These are phyloP conservation scores for Hippoglossus stenolepis DNA, from an alignment of 2,113 vertebrate species.

Conservation along the genomic window DNA sequence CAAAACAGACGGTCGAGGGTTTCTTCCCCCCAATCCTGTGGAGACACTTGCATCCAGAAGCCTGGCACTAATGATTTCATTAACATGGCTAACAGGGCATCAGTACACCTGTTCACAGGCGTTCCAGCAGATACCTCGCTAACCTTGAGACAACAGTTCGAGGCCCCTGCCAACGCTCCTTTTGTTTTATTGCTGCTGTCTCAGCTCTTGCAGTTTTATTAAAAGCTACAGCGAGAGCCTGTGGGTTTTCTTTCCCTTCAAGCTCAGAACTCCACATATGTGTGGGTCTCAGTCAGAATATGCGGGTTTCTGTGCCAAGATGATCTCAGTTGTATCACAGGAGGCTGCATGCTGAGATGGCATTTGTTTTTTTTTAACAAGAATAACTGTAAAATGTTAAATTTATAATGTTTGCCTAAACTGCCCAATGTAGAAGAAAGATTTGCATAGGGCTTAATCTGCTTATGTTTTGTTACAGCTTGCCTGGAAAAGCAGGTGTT, in stretches of 20 bases:
- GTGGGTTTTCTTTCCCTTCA: conserved; percentile 6
- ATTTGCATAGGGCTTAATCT: conserved; percentile 1
- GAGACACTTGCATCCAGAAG: conserved; percentile 72
- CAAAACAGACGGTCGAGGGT: conserved; percentile 75
- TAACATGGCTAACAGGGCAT: conserved; percentile 79
- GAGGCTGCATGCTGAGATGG: not conserved
- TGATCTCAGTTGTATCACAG: conserved; percentile 9
- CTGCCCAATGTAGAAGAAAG: not conserved
- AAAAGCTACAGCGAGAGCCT: conserved; percentile 20
- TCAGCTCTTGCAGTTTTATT: conserved; percentile 43
- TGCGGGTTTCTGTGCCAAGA: conserved; percentile 20
- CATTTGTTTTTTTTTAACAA: not conserved
- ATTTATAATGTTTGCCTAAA: not conserved
- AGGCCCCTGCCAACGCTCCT: conserved; percentile 58
- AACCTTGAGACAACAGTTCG: conserved; percentile 77
- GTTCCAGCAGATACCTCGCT: conserved; percentile 70
- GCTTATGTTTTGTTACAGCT: not conserved
- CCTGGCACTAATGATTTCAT: conserved; percentile 82
- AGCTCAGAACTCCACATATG: not conserved
- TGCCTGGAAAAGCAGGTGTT: conserved; percentile 6
- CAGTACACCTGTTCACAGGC: conserved; percentile 78
- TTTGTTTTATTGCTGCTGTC: conserved; percentile 55
- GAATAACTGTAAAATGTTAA: conserved; percentile 4
- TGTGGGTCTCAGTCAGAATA: conserved; percentile 15
- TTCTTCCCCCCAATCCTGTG: conserved; percentile 58